Evolutionary conservation across 2,113 vertebrate species (phyloP).

Genomic region (Xiphias gladius): DNA sequence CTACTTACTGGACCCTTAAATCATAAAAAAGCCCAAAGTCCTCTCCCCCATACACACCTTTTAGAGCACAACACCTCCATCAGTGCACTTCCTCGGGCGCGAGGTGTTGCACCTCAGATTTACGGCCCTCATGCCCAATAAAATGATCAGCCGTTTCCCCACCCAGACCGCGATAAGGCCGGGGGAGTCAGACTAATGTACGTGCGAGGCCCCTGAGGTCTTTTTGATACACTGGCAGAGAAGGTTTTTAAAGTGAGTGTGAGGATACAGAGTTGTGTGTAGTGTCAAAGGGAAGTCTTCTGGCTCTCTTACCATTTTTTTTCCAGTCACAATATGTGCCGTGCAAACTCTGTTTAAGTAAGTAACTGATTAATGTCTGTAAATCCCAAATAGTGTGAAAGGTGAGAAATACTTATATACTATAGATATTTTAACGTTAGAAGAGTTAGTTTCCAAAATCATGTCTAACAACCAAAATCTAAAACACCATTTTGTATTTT

Average conservation of each 20-base stretch:
- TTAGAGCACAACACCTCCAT: constrained; percentile 57
- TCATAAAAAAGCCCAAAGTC: constrained; percentile 71
- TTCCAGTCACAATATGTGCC: constrained; percentile 19
- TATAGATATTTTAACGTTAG: neutral
- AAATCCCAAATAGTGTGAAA: neutral
- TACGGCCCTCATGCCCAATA: constrained; percentile 75
- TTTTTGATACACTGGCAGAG: constrained; percentile 69
- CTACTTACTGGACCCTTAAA: constrained; percentile 78
- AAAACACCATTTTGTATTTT: too few relatives aligned
- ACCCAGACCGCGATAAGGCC: constrained; percentile 65
- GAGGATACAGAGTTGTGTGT: constrained; percentile 50
- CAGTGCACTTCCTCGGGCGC: constrained; percentile 59
- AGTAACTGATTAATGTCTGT: neutral
- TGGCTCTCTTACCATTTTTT: constrained; percentile 30
- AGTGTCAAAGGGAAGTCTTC: constrained; percentile 21
- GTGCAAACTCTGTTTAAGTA: neutral
- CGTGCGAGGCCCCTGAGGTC: constrained; percentile 60
- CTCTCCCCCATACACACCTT: constrained; percentile 65
- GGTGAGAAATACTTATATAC: neutral
- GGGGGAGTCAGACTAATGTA: constrained; percentile 73
- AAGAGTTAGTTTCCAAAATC: neutral
- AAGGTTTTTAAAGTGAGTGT: constrained; percentile 74
- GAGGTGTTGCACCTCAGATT: constrained; percentile 74
- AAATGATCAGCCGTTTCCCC: constrained; percentile 74
- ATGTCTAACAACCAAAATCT: neutral